A percentile compares a stretch with the other conserved stretches of the same genome.
Evolutionary conservation across 2,113 vertebrate genomes (phyloP).

Genomic region (Salminus brasiliensis): DNA sequence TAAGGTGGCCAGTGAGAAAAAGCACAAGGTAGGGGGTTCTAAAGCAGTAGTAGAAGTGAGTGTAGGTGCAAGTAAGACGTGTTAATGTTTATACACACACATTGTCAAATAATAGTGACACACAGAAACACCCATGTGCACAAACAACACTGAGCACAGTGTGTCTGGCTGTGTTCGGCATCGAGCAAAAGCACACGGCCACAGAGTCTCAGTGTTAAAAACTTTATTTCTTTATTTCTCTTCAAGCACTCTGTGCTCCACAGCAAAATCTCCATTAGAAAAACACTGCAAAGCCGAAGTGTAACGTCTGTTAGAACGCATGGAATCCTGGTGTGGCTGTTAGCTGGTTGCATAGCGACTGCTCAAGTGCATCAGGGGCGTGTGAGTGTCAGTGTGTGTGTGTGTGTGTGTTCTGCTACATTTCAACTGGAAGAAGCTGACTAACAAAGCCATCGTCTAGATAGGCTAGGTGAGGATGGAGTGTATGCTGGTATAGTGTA

Average conservation of each 20-base stretch:
- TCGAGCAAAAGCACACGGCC: background rate
- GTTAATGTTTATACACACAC: no score
- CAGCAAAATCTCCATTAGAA: slow-evolving; percentile 33
- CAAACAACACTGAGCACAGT: no score
- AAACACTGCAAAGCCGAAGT: slow-evolving; percentile 21
- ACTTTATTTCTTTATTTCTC: slow-evolving; percentile 39
- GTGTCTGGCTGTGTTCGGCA: no score
- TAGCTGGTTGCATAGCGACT: slow-evolving; percentile 50
- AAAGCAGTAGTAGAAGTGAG: no score
- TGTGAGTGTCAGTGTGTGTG: background rate
- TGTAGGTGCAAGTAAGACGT: no score
- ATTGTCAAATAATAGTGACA: no score
- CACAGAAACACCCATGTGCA: no score
- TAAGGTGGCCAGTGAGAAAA: no score
- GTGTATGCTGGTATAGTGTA: slow-evolving; percentile 13
- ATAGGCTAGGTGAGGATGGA: slow-evolving; percentile 20
- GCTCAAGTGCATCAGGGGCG: slow-evolving; percentile 41
- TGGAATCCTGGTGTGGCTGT: slow-evolving; percentile 19
- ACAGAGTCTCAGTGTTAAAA: slow-evolving; percentile 11
- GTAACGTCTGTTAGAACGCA: slow-evolving; percentile 31
- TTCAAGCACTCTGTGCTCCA: background rate
- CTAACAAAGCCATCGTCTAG: background rate
- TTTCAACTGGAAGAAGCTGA: slow-evolving; percentile 26
- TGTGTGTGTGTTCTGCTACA: background rate
- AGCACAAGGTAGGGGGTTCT: no score